Base-by-base conservation (phyloP, 30 jellyfish, hydroid and myxozoan genomes). In the Thelohanellus kitauei region DNA sequence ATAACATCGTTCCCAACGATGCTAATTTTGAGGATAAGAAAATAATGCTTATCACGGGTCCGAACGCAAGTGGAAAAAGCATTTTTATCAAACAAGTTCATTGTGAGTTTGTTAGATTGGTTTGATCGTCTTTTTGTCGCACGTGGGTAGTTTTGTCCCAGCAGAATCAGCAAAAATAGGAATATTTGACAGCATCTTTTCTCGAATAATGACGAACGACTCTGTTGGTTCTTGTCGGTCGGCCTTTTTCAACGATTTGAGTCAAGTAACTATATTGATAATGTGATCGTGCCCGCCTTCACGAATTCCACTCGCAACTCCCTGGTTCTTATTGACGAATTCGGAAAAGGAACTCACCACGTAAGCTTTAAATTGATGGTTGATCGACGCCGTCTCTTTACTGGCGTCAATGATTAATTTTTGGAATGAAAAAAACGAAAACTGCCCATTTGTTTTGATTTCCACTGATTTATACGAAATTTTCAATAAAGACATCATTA, bases 11-110 rank as follows among this genome's bases (percentile, higher is more conserved):
- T 1, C 54, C 58, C 9, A 80, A 80, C 44, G 89, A 64, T 39
- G 34, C 60, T 6, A 39, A 33, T 12, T 19, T 56, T n/a, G 29
- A 10, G 14, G 46, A 43, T 1, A 19, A 37, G 10, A 38, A 64
- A 52, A 32, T 80, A 14, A 80, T 39, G 17, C 32, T 80, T 0
- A 35, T 80, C 42, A 62, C 88, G 13, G 85, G 97, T 19, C 88
- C 97, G 0, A 80, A 80, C 31, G 85, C 88, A 3, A 47, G 85
- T 62, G 97, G 97, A 13, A 80, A 80, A 52, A 80, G 97, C 30
- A 64, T 80, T 18, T 62, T 48, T 29, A 32, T 80, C 30, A 80
- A 80, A 24, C 97, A 80, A 80, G 97, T 64, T 9, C 37, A 21
- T 32, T 15, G 16, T n/a, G 1, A n/a, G 30, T n/a, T 9, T 29